A percentile compares a stretch with the other conserved stretches of the same genome.
phyloP scores from a whole-genome alignment of 1,140 invertebrate genomes.

The Yoshiicerus persimilis region DNA sequence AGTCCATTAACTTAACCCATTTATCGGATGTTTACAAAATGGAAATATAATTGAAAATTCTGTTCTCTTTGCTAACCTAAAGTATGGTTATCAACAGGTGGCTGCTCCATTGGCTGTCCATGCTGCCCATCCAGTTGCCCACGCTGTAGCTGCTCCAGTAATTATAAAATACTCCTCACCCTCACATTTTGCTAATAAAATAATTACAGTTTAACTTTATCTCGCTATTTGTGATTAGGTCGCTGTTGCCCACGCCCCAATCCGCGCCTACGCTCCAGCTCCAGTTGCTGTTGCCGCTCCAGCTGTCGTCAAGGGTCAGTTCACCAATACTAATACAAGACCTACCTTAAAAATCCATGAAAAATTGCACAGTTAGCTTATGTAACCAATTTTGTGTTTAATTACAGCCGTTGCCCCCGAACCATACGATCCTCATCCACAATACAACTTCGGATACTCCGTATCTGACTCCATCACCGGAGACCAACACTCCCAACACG shows the following conservation, averaged over 20 bases:
- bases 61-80: neutral
- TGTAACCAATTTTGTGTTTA: neutral
- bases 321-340: neutral
- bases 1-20: neutral
- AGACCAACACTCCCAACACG: conserved; percentile 41
- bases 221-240: neutral
- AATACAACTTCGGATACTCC: conserved; percentile 35
- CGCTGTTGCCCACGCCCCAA: neutral
- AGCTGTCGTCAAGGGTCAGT: neutral
- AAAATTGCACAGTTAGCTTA: too few species aligned
- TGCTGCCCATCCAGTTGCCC: neutral
- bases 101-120: neutral
- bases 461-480: conserved; percentile 48
- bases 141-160: neutral
- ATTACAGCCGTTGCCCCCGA: conserved; percentile 17
- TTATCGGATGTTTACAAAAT: neutral
- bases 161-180: neutral
- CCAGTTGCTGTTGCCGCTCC: neutral
- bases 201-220: too few species aligned
- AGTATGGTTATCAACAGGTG: neutral
- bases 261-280: neutral
- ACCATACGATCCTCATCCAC: conserved; percentile 37
- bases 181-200: neutral
- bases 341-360: too few species aligned
- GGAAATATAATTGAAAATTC: neutral